A percentile compares a stretch with the other conserved stretches of the same genome.
Conservation (phyloP, 2,888 invertebrate species). For the Orthonychiurus folsomi region DNA sequence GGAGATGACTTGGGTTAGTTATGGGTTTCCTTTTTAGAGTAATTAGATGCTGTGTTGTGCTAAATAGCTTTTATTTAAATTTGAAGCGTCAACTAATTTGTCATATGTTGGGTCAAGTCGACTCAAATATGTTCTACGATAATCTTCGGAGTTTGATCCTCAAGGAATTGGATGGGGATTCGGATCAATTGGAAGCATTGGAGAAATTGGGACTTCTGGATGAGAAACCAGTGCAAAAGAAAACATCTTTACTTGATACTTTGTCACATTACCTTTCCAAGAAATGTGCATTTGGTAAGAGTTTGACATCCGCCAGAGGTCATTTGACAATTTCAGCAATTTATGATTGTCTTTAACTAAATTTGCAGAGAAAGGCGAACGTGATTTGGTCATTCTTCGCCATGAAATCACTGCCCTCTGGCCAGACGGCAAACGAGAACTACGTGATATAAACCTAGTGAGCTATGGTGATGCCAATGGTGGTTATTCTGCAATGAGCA, state of each 20-base stretch:
- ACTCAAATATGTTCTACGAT: constrained; percentile 82
- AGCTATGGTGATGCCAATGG: constrained; percentile 67
- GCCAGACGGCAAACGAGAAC: constrained; percentile 76
- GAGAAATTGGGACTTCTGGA: constrained; percentile 81
- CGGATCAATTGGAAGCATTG: constrained; percentile 54
- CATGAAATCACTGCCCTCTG: constrained; percentile 88
- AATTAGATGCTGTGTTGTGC: not conserved
- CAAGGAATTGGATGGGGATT: constrained; percentile 60
- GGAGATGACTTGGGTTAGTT: constrained; percentile 82
- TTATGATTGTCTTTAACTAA: not conserved
- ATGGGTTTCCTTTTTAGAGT: not conserved
- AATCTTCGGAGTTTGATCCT: constrained; percentile 75
- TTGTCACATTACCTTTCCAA: constrained; percentile 79
- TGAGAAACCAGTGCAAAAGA: constrained; percentile 70
- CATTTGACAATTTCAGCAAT: not conserved
- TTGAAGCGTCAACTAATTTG: constrained; percentile 72
- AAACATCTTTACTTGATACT: constrained; percentile 82
- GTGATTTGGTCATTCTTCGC: constrained; percentile 86
- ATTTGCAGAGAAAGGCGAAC: constrained; percentile 60
- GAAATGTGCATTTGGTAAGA: constrained; percentile 63
- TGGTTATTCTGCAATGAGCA: constrained; percentile 92
- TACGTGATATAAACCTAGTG: constrained; percentile 75
- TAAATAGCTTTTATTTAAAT: constrained; percentile 10
- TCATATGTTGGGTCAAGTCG: constrained; percentile 70
- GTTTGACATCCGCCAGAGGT: not conserved